Base-by-base conservation (phyloP, 2,888 invertebrate genomes). In the Pheosia gnoma region DNA sequence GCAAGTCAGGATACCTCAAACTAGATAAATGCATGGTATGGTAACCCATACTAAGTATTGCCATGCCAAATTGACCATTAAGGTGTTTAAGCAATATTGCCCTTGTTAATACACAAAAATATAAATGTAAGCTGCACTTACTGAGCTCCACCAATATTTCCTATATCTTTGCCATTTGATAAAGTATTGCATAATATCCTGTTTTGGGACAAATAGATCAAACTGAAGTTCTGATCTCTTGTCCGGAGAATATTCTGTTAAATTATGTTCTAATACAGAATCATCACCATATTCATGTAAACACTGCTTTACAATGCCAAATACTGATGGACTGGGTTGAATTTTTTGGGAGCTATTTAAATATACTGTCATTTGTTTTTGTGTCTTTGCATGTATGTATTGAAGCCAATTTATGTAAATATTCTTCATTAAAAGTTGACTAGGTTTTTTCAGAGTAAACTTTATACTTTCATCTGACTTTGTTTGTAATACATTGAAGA, bases 101-200 rank as follows among this genome's bases (percentile, higher is more conserved):
- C 47, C 5, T 5, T 10, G 47, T 47, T 49, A n/a, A 13, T n/a
- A 49, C n/a, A 51, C 5, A 47, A 11, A 45, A 47, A n/a, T 4
- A 47, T n/a, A 25, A 25, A 25, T n/a, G 47, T n/a, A 47, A n/a
- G 11, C n/a, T n/a, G 11, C 37, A 88, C 92, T 91, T 72, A 96
- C 95, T 84, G 96, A 96, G 88, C 97, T 95, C 97, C 97, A 98
- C 97, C 97, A 98, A 74, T 96, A 95, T 82, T 96, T 96, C 61
- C 97, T 94, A 77, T 96, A 96, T 66, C 96, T 94, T 80, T 97
- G 97, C 92, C 96, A 95, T 73, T 96, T 95, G 78, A 96, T 95
- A 82, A 96, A 97, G 79, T 95, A 94, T 71, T 96, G 95, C 77
- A 94, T 94, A 0, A 94, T 87, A 66, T 93, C 90, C 58, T 88